A percentile compares a stretch with the other conserved stretches of the same genome.
These are phyloP conservation scores for Clistopyga incitator DNA, from an alignment of 2,888 invertebrate genomes.

Conservation along the genomic window DNA sequence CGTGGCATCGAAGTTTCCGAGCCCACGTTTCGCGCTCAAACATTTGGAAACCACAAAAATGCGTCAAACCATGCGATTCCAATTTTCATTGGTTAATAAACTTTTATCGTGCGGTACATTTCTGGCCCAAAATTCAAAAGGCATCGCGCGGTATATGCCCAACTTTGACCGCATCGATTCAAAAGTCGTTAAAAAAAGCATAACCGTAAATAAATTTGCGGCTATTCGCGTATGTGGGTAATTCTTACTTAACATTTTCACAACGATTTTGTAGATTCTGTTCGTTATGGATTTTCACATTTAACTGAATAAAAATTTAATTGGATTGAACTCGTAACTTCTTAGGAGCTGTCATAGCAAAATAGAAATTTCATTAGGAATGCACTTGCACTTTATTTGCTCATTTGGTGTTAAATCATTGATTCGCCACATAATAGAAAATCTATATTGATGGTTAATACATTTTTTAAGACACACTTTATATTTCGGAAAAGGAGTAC, in stretches of 20 bases:
- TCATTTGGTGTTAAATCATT: background rate
- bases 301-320: background rate
- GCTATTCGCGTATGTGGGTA: background rate
- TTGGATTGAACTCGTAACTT: background rate
- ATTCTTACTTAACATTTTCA: background rate
- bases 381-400: background rate
- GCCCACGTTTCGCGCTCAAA: background rate
- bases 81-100: constrained; percentile 4
- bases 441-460: background rate
- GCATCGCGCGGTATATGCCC: background rate
- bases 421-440: background rate
- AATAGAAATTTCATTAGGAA: background rate
- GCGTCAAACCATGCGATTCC: background rate
- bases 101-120: background rate
- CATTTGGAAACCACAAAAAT: background rate
- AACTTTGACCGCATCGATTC: background rate
- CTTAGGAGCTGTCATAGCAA: too few relatives aligned
- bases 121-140: background rate
- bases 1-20: background rate
- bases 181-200: background rate
- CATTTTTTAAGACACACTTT: background rate
- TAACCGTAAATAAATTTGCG: background rate
- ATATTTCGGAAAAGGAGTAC: background rate
- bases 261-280: background rate
- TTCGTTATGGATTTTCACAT: background rate